Evolutionary conservation across 2,113 vertebrate species (phyloP).

Genomic region (Serinus canaria): DNA sequence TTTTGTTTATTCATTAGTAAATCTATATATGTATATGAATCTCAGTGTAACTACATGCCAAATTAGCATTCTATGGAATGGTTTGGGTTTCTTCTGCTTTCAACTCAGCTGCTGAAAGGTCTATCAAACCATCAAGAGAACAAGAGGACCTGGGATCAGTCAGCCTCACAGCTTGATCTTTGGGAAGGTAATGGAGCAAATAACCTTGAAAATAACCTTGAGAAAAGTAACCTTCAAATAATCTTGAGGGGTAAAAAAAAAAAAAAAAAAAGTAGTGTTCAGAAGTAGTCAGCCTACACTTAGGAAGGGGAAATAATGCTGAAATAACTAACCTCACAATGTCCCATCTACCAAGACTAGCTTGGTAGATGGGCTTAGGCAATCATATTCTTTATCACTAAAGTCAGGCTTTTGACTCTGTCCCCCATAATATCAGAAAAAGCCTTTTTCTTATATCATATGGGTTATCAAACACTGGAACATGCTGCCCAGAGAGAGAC

Average conservation of each 20-base stretch:
- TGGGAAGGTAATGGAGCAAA: not conserved
- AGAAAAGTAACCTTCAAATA: not conserved
- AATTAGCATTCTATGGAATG: not conserved
- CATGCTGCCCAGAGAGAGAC: not conserved
- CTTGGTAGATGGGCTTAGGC: not conserved
- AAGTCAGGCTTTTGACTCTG: not conserved
- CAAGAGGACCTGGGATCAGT: not conserved
- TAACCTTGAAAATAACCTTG: not conserved
- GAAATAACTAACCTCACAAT: not conserved
- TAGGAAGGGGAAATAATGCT: not conserved
- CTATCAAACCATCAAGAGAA: not conserved
- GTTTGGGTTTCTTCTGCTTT: not conserved
- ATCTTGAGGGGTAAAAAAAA: not conserved
- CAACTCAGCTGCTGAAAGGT: not conserved
- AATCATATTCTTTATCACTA: not conserved
- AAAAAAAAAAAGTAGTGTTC: not conserved
- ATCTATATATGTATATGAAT: not conserved
- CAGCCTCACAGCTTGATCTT: not conserved
- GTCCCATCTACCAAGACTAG: not conserved
- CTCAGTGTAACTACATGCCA: not conserved
- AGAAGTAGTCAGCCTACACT: not conserved
- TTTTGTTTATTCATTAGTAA: not conserved
- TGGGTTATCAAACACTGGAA: not conserved
- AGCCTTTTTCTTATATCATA: not conserved
- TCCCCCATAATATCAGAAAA: not conserved